Percentiles rank a stretch among this genome's conserved stretches.
phyloP scores from a whole-genome alignment of 2,113 vertebrate species.

The Lasiurus borealis region DNA sequence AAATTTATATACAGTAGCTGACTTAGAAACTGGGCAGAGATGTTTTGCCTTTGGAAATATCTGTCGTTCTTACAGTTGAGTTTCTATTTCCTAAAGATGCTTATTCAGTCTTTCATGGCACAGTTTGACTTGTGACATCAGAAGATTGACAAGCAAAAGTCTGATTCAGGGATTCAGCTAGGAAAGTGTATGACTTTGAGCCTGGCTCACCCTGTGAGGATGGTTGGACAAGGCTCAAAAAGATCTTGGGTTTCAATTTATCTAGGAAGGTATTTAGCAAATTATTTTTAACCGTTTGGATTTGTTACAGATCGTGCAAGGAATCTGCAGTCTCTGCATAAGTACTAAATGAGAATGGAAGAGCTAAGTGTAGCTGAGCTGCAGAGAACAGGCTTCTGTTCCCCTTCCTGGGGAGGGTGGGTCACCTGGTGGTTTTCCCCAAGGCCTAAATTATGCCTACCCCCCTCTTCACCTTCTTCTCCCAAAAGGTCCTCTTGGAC shows the following conservation, averaged over 20 bases:
- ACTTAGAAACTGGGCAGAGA: constrained; percentile 65
- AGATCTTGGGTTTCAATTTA: constrained; percentile 80
- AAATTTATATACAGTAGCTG: constrained; percentile 29
- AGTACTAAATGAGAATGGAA: background rate
- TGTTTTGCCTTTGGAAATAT: constrained; percentile 58
- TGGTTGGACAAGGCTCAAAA: constrained; percentile 75
- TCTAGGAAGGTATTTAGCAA: constrained; percentile 80
- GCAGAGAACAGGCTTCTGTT: background rate
- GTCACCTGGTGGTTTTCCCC: background rate
- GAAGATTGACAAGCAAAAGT: constrained; percentile 69
- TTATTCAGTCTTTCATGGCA: constrained; percentile 68
- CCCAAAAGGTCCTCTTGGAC: background rate
- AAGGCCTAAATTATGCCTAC: background rate
- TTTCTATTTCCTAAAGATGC: constrained; percentile 73
- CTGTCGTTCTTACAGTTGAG: constrained; percentile 46
- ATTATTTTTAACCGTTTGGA: constrained; percentile 80
- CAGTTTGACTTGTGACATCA: constrained; percentile 53
- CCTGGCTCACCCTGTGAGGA: constrained; percentile 74
- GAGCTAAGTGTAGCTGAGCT: background rate
- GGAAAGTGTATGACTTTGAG: constrained; percentile 74
- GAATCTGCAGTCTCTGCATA: constrained; percentile 60
- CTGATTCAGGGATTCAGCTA: constrained; percentile 75
- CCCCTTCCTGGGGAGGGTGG: background rate
- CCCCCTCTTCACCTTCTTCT: background rate
- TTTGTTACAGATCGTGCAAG: constrained; percentile 70